A percentile compares a stretch with the other conserved stretches of the same genome.
These are phyloP conservation scores for Drosophila subpulchrella DNA, from an alignment of 1,140 invertebrate genomes.

Conservation along the genomic window DNA sequence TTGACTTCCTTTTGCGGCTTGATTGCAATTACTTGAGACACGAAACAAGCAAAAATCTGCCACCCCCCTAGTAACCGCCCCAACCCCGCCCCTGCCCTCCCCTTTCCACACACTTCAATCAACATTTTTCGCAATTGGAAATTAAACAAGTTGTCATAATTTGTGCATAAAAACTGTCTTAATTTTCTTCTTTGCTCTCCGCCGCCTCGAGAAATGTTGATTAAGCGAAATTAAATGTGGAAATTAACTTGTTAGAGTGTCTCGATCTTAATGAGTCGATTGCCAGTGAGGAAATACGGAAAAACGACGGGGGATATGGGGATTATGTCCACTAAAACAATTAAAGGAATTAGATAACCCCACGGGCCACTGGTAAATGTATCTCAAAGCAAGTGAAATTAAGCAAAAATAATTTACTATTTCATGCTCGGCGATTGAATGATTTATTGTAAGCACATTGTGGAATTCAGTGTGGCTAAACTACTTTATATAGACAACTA, in stretches of 20 bases:
- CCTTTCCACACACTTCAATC: slow-evolving; percentile 10
- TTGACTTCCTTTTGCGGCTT: slow-evolving; percentile 68
- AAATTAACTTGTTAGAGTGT: slow-evolving; percentile 61
- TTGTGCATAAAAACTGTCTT: slow-evolving; percentile 48
- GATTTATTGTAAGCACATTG: no score
- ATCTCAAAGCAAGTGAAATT: not conserved
- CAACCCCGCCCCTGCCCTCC: not conserved
- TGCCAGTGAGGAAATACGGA: slow-evolving; percentile 31
- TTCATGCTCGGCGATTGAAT: not conserved
- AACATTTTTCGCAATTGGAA: slow-evolving; percentile 57
- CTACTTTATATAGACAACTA: no score
- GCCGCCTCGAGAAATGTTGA: slow-evolving; percentile 43
- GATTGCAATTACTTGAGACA: slow-evolving; percentile 75
- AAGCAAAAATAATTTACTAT: not conserved
- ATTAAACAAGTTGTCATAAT: slow-evolving; percentile 66
- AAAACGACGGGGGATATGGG: slow-evolving; percentile 11
- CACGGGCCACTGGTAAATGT: not conserved
- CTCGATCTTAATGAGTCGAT: slow-evolving; percentile 8
- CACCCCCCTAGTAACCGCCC: not conserved
- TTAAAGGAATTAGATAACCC: slow-evolving; percentile 19
- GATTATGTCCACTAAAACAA: slow-evolving; percentile 4
- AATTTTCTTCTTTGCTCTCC: slow-evolving; percentile 24
- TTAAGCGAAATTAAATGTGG: slow-evolving; percentile 71
- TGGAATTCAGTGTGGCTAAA: no score
- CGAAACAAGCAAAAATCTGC: slow-evolving; percentile 41